A percentile compares a stretch with the other conserved stretches of the same genome.
Evolutionary conservation across 1,140 invertebrate species (phyloP).

Genomic region (Formica selysi): DNA sequence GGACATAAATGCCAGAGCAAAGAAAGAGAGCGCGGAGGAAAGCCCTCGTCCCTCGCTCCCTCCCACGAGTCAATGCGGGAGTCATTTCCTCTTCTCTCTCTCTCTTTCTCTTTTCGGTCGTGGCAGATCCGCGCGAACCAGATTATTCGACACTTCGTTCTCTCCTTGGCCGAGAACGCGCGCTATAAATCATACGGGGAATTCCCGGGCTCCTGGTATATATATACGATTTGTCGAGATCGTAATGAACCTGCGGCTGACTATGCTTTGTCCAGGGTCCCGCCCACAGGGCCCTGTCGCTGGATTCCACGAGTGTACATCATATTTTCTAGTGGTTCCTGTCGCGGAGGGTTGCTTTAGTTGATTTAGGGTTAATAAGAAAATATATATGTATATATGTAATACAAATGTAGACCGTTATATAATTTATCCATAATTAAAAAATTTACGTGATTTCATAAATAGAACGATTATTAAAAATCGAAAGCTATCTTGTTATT

Average conservation of each 20-base stretch:
- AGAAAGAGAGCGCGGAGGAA: neutral
- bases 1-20: conserved; percentile 27
- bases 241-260: conserved; percentile 55
- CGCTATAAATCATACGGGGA: conserved; percentile 43
- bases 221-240: conserved; percentile 59
- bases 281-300: conserved; percentile 35
- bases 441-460: neutral
- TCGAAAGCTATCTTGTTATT: neutral
- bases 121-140: conserved; percentile 61
- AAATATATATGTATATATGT: neutral
- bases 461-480: conserved; percentile 12
- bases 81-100: conserved; percentile 36
- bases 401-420: neutral
- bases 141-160: conserved; percentile 69
- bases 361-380: conserved; percentile 30
- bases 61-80: conserved; percentile 19
- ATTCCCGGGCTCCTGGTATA: conserved; percentile 38
- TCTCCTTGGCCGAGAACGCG: conserved; percentile 24
- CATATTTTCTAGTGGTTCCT: conserved; percentile 39
- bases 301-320: conserved; percentile 46
- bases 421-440: neutral
- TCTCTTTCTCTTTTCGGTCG: conserved; percentile 13
- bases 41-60: neutral
- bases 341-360: conserved; percentile 15
- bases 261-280: conserved; percentile 44